Conservation (phyloP, 2,888 invertebrate genomes). For the Poecilus cupreus region DNA sequence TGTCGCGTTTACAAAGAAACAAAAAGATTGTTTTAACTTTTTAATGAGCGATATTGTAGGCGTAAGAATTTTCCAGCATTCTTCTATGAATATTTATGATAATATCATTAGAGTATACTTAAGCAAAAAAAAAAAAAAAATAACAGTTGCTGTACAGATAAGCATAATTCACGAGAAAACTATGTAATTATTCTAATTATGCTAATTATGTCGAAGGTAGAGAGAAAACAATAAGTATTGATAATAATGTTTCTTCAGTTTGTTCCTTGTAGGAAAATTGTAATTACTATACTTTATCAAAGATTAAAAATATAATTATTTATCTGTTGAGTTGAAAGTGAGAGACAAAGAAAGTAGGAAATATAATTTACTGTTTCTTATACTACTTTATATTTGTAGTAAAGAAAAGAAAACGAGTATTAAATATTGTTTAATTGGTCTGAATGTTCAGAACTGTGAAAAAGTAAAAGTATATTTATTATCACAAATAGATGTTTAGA, state of each 20-base stretch:
- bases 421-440: conserved; percentile 19
- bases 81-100: not conserved
- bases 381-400: conserved; percentile 1
- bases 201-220: not conserved
- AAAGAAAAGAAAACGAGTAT: conserved; percentile 8
- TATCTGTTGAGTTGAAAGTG: conserved; percentile 19
- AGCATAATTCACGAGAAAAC: not conserved
- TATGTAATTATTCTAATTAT: conserved; percentile 4
- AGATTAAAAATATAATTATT: not conserved
- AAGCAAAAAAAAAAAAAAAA: not conserved
- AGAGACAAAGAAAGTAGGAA: conserved; percentile 35
- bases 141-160: conserved; percentile 5
- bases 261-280: not conserved
- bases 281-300: conserved; percentile 17
- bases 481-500: too few relatives aligned
- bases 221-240: conserved; percentile 29
- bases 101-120: not conserved
- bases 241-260: not conserved
- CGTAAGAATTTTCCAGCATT: not conserved
- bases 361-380: not conserved
- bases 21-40: too few relatives aligned
- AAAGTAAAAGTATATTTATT: conserved; percentile 15
- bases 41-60: not conserved
- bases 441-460: conserved; percentile 26
- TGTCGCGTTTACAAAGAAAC: too few relatives aligned